phyloP scores from a whole-genome alignment of 2,797 vertebrate genomes.

The Moxostoma hubbsi region DNA sequence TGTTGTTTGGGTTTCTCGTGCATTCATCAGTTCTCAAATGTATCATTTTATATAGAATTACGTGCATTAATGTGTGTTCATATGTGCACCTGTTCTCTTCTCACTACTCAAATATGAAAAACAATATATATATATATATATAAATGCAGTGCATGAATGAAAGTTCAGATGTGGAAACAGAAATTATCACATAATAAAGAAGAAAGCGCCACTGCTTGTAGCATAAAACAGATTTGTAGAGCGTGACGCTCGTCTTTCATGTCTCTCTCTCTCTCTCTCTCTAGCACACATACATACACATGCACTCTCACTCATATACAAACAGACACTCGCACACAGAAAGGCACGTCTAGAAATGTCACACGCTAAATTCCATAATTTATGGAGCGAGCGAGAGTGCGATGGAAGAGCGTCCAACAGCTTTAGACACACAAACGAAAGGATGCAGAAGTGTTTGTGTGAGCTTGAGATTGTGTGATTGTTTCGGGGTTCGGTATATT shows the following conservation, averaged over 20 bases:
- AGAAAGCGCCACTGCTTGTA: not conserved
- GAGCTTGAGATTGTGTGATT: no score
- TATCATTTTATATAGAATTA: no score
- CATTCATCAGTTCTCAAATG: no score
- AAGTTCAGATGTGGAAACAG: not conserved
- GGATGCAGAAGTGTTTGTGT: not conserved
- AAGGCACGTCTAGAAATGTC: constrained; percentile 10
- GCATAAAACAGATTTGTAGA: not conserved
- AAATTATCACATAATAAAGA: not conserved
- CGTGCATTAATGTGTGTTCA: not conserved
- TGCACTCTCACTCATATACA: no score
- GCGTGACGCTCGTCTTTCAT: not conserved
- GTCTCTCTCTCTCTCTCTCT: no score
- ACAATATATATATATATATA: not conserved
- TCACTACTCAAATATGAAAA: not conserved
- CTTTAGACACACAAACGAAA: not conserved
- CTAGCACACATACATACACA: no score
- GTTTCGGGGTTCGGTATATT: no score
- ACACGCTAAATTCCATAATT: not conserved
- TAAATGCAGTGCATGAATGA: not conserved
- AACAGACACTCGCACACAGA: not conserved
- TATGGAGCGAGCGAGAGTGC: constrained; percentile 1
- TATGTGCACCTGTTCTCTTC: not conserved
- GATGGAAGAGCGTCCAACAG: not conserved
- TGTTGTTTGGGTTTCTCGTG: no score